Evolutionary conservation across 2,888 invertebrate genomes (phyloP).

Genomic region (Nomada lathburiana): DNA sequence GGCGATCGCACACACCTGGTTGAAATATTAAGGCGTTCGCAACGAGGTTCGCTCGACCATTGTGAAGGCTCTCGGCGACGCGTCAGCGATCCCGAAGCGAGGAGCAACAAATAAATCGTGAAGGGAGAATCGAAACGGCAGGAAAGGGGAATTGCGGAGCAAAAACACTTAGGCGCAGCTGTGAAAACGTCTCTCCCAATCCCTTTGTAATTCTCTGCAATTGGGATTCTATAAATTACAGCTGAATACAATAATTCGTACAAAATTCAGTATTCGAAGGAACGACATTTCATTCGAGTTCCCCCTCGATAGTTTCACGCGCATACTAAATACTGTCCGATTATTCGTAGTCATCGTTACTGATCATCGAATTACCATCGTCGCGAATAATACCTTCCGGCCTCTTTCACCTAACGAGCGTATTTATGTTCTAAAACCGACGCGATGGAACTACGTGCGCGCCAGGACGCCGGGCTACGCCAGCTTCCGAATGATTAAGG

Average conservation of each 20-base stretch:
- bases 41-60: conserved; percentile 27
- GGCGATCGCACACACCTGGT: conserved; percentile 69
- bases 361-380: background rate
- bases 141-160: background rate
- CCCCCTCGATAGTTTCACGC: too few relatives aligned
- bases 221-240: too few relatives aligned
- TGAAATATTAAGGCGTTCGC: conserved; percentile 72
- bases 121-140: conserved; percentile 14
- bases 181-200: too few relatives aligned
- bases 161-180: background rate
- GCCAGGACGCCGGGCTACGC: background rate
- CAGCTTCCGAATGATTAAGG: conserved; percentile 31
- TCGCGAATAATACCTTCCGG: conserved; percentile 16
- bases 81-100: conserved; percentile 47
- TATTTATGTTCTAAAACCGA: conserved; percentile 13
- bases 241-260: too few relatives aligned
- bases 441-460: background rate
- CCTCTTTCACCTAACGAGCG: background rate
- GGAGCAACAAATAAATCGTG: background rate
- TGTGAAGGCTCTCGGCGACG: conserved; percentile 7
- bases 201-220: too few relatives aligned
- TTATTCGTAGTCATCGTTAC: background rate
- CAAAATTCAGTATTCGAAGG: too few relatives aligned
- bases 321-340: too few relatives aligned
- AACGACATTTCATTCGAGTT: too few relatives aligned